phyloP scores from a whole-genome alignment of 2,888 invertebrate genomes.

The Dendrolimus pini region DNA sequence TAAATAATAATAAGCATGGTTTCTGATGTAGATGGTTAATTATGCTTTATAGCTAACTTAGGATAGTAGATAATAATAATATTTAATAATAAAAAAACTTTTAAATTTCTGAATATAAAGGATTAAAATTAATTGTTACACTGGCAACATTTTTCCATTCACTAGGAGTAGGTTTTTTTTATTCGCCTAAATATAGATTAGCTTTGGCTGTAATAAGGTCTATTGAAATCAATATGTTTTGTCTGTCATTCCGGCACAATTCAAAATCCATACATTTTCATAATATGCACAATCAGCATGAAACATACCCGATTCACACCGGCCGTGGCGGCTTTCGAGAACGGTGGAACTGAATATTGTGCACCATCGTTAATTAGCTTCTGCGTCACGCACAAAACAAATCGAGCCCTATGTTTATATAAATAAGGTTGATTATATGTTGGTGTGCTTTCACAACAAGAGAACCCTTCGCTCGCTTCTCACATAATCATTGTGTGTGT shows the following conservation, averaged over 20 bases:
- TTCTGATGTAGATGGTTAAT: too few relatives aligned
- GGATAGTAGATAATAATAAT: too few relatives aligned
- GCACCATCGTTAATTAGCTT: constrained; percentile 55
- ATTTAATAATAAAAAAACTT: too few relatives aligned
- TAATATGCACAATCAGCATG: constrained; percentile 52
- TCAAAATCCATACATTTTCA: constrained; percentile 37
- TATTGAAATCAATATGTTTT: not conserved
- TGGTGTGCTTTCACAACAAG: constrained; percentile 62
- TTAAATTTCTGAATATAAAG: too few relatives aligned
- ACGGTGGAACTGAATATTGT: constrained; percentile 19
- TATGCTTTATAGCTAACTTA: too few relatives aligned
- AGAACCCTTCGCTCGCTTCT: constrained; percentile 58
- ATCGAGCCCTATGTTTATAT: constrained; percentile 35
- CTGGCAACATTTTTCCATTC: not conserved
- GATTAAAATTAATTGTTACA: not conserved
- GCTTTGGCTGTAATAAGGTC: too few relatives aligned
- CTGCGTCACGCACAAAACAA: constrained; percentile 44
- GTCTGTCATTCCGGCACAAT: constrained; percentile 3
- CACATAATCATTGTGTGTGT: constrained; percentile 66
- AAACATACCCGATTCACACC: constrained; percentile 71
- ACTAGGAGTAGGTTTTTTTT: too few relatives aligned
- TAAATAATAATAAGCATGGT: too few relatives aligned
- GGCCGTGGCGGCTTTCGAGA: constrained; percentile 46
- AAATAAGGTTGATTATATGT: constrained; percentile 45
- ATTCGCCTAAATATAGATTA: too few relatives aligned